Conservation (phyloP, 2,888 invertebrate genomes). For the Phortica magna region DNA sequence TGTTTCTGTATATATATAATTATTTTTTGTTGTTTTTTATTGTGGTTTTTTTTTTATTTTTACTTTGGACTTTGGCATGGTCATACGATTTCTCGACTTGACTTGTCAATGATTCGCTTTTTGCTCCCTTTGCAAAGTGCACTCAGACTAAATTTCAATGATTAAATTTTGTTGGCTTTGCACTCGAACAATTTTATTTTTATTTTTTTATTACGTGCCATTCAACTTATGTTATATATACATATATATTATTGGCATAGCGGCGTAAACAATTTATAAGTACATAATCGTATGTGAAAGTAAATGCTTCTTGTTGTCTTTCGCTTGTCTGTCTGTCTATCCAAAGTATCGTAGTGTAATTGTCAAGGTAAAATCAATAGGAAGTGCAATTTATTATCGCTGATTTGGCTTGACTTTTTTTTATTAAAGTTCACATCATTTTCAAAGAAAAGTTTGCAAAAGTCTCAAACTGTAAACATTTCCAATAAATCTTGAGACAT, state of each 20-base stretch:
- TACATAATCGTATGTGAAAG: not conserved
- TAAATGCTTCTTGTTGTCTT: not conserved
- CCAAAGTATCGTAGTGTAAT: not conserved
- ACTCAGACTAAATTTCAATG: constrained; percentile 24
- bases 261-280: not conserved
- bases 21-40: constrained; percentile 32
- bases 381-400: not conserved
- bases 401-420: not conserved
- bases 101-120: constrained; percentile 34
- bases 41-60: constrained; percentile 20
- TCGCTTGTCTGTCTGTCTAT: not conserved
- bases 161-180: not conserved
- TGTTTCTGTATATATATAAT: constrained; percentile 48
- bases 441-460: not conserved
- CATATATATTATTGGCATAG: not conserved
- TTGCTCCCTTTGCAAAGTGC: constrained; percentile 41
- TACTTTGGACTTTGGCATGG: constrained; percentile 67
- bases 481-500: no score
- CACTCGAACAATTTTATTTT: constrained; percentile 5
- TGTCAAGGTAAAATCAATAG: constrained; percentile 24
- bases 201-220: not conserved
- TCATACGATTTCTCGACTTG: constrained; percentile 62
- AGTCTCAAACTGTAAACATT: no score
- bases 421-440: not conserved
- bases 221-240: not conserved